These are phyloP conservation scores for Cherax quadricarinatus DNA, from an alignment of 1,140 invertebrate species.

Conservation along the genomic window DNA sequence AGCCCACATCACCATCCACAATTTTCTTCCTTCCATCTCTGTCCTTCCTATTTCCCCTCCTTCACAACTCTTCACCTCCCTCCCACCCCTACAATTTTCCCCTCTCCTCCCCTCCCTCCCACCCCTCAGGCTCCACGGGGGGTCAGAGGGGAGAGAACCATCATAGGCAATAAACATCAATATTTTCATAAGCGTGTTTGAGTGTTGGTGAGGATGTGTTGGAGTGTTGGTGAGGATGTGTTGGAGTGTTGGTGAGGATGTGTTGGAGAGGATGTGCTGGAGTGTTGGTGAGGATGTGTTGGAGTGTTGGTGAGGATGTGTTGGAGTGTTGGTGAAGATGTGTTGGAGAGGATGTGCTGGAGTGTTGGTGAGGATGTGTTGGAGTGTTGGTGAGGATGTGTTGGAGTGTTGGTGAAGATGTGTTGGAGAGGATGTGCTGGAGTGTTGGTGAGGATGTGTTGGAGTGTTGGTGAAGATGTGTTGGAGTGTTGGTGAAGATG, in stretches of 20 bases:
- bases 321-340: not conserved
- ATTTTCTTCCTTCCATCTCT: not conserved
- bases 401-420: not conserved
- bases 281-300: no score
- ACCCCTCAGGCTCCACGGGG: not conserved
- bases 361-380: not conserved
- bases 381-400: not conserved
- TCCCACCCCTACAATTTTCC: not conserved
- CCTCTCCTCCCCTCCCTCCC: not conserved
- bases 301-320: not conserved
- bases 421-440: not conserved
- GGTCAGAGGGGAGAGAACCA: not conserved
- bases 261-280: no score
- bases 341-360: not conserved
- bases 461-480: not conserved
- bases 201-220: not conserved
- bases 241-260: no score
- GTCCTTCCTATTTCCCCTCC: not conserved
- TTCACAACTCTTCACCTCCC: not conserved
- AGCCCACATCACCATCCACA: not conserved
- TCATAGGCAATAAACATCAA: slow-evolving; percentile 23
- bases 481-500: not conserved
- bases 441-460: not conserved
- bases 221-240: no score
- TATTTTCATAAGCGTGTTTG: slow-evolving; percentile 34